These are phyloP conservation scores for Neuroscelio doddi DNA, from an alignment of 2,888 invertebrate genomes.

Conservation along the genomic window DNA sequence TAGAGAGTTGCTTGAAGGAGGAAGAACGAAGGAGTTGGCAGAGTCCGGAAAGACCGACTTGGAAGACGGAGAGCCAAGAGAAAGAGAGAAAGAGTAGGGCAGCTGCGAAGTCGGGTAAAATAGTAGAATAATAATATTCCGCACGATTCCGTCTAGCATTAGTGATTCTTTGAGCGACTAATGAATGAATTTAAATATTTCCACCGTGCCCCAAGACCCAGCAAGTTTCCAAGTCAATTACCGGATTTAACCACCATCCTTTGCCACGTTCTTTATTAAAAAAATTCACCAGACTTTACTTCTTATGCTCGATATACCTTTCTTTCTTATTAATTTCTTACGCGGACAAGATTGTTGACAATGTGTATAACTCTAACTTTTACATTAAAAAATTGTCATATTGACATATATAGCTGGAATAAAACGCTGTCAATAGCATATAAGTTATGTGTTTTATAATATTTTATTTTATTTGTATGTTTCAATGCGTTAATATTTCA, in stretches of 20 bases:
- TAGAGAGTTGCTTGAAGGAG: slow-evolving; percentile 51
- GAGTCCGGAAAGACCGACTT: slow-evolving; percentile 43
- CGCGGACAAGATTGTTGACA: not conserved
- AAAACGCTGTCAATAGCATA: no score
- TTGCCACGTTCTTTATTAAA: slow-evolving; percentile 61
- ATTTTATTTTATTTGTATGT: no score
- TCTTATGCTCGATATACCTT: slow-evolving; percentile 21
- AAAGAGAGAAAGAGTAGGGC: slow-evolving; percentile 33
- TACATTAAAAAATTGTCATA: no score
- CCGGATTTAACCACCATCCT: slow-evolving; percentile 59
- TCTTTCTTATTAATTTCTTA: slow-evolving; percentile 20
- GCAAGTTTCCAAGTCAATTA: slow-evolving; percentile 66
- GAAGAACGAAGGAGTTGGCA: slow-evolving; percentile 33
- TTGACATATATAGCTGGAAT: no score
- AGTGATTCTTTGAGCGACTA: slow-evolving; percentile 64
- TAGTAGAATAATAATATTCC: slow-evolving; percentile 64
- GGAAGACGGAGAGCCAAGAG: slow-evolving; percentile 21
- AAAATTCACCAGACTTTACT: slow-evolving; percentile 55
- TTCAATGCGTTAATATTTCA: no score
- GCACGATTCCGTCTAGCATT: slow-evolving; percentile 61
- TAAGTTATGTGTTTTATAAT: no score
- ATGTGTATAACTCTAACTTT: no score
- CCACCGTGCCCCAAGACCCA: slow-evolving; percentile 44
- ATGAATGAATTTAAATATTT: slow-evolving; percentile 68
- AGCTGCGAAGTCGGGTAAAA: slow-evolving; percentile 53